Evolutionary conservation across 2,797 vertebrate species (phyloP), one percentile per base, ranked within the genome.

Genomic region (Manis crassicaudata): DNA sequence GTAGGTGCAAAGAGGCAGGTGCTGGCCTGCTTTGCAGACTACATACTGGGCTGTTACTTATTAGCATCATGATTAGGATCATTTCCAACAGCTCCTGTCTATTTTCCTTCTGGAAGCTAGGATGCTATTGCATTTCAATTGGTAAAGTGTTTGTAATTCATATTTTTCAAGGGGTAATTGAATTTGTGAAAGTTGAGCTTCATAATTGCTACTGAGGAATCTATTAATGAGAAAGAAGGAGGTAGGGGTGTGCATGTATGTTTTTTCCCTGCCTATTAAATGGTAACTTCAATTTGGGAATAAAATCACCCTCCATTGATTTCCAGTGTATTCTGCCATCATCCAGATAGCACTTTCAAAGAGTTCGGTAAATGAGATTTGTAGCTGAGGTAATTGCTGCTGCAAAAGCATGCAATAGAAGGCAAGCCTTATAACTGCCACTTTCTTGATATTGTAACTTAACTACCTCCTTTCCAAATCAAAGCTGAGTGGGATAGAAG

Each of bases 291-390:
- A 97, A 96, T 98, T 97, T 95, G 93, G 97, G 98, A 98, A 98
- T 98, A 94, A 98, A 98, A 98, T 98, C 97, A 98, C 97, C 97
- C 96, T 98, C 96, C 97, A 98, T 98, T 98, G 98, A 98, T 98
- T 98, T 98, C 97, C 98, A 98, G 97, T 97, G 97, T 98, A 97
- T 98, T 98, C 97, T 98, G 84, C 85, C 96, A 98, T 98, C 97
- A 54, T 97, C 96, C 92, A 97, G 94, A 97, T 95, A 97, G 88
- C 80, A 95, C 92, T 98, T 98, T 98, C 98, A 98, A 98, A 98
- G 98, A 98, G 96, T 98, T 98, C 98, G 98, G 97, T 97, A 98
- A 99, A 98, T 98, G 98, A 98, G 98, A 98, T 98, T 98, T 98
- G 98, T 97, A 98, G 98, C 97, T 97, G 96, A 97, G 96, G 97